Percentiles rank a stretch among this genome's conserved stretches.
Conservation (phyloP, 2,888 invertebrate species). For the Trachelus troglodyta region DNA sequence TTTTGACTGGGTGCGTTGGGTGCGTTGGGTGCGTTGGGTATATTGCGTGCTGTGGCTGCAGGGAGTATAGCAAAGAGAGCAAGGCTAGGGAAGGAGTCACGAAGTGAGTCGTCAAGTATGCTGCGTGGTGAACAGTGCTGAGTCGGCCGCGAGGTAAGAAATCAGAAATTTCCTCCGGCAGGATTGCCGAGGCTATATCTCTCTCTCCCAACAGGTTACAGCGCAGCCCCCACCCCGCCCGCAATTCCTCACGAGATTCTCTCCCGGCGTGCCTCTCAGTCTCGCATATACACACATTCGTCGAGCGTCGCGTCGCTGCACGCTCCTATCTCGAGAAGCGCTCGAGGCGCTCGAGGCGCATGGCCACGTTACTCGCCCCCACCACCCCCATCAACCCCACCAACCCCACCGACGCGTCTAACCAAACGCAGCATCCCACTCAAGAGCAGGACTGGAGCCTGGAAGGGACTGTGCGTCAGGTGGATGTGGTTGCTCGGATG, state of each 20-base stretch:
- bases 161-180: constrained; percentile 21
- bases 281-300: background rate
- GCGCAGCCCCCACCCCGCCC: background rate
- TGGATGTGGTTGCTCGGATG: background rate
- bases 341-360: background rate
- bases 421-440: background rate
- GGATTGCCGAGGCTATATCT: background rate
- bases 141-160: constrained; percentile 22
- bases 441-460: background rate
- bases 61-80: background rate
- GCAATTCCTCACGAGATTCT: constrained; percentile 4
- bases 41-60: background rate
- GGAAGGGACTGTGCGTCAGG: background rate
- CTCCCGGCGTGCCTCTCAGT: background rate
- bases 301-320: constrained; percentile 4
- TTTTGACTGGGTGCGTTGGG: background rate
- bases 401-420: background rate
- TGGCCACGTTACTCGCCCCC: background rate
- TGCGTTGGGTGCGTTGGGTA: background rate
- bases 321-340: background rate
- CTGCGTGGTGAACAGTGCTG: constrained; percentile 8
- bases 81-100: constrained; percentile 6
- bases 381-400: background rate
- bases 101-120: constrained; percentile 24
- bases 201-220: constrained; percentile 8